Conservation (phyloP, 2,113 vertebrate genomes). For the Macroglossus sobrinus region DNA sequence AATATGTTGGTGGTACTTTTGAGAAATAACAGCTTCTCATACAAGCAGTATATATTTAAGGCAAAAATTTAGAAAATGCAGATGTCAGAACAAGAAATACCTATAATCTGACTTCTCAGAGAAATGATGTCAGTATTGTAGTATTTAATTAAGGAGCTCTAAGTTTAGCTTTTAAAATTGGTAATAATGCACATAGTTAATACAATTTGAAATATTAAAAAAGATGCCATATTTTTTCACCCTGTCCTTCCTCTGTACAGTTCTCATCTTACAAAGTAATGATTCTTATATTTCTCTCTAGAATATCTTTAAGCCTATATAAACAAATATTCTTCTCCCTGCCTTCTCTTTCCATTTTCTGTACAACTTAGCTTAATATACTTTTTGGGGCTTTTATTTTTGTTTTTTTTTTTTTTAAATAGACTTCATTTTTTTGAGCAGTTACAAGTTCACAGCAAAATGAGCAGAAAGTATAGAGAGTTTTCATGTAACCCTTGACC, state of each 20-base stretch:
- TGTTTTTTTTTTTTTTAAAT: neutral
- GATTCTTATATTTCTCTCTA: neutral
- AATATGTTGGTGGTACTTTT: neutral
- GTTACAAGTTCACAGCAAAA: neutral
- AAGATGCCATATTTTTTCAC: neutral
- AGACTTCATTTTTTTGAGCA: neutral
- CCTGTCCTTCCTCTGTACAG: neutral
- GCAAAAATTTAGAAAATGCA: neutral
- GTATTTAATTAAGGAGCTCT: neutral
- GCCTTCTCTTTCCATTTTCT: neutral
- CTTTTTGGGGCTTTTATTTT: neutral
- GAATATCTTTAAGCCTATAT: neutral
- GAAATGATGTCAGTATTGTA: neutral
- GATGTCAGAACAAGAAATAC: neutral
- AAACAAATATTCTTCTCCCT: neutral
- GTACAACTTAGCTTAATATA: neutral
- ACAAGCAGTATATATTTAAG: neutral
- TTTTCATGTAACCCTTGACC: neutral
- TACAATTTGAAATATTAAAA: neutral
- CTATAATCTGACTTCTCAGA: neutral
- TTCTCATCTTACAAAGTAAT: neutral
- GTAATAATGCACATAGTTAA: neutral
- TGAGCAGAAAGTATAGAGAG: neutral
- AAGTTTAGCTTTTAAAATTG: neutral
- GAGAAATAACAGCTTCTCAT: neutral